Conservation (phyloP, 2,888 invertebrate genomes). For the Cataglyphis cursor region DNA sequence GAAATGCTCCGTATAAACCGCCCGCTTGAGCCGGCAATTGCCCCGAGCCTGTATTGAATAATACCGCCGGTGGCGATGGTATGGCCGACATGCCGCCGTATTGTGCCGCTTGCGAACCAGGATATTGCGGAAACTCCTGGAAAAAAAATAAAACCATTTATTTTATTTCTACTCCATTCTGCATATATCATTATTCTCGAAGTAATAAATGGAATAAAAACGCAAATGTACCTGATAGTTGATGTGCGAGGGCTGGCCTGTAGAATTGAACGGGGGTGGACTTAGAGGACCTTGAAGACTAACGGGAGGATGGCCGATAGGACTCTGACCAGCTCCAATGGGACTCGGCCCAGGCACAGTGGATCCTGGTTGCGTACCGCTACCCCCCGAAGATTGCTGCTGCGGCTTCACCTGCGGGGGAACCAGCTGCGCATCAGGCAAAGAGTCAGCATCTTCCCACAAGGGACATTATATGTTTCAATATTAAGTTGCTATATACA, state of each 20-base stretch:
- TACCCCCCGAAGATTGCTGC: slow-evolving; percentile 89
- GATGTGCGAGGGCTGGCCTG: slow-evolving; percentile 88
- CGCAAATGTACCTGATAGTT: slow-evolving; percentile 89
- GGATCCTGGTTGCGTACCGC: slow-evolving; percentile 86
- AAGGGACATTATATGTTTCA: slow-evolving; percentile 83
- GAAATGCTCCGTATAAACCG: slow-evolving; percentile 94
- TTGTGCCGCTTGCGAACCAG: slow-evolving; percentile 88
- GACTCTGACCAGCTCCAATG: slow-evolving; percentile 85
- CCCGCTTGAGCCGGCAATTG: slow-evolving; percentile 90
- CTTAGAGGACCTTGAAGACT: slow-evolving; percentile 88
- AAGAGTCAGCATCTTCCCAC: slow-evolving; percentile 87
- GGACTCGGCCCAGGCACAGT: slow-evolving; percentile 86
- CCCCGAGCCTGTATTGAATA: slow-evolving; percentile 92
- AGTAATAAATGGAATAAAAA: slow-evolving; percentile 21
- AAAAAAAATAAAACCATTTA: background rate
- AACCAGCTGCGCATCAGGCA: slow-evolving; percentile 87
- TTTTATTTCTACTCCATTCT: background rate
- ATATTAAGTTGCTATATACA: slow-evolving; percentile 75
- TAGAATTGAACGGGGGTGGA: slow-evolving; percentile 88
- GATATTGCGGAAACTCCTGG: slow-evolving; percentile 85
- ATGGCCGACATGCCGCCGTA: slow-evolving; percentile 94
- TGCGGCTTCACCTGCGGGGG: slow-evolving; percentile 93
- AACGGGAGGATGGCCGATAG: slow-evolving; percentile 89
- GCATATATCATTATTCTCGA: background rate
- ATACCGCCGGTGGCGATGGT: slow-evolving; percentile 94